Conservation (phyloP, 1,140 invertebrate genomes). For the fruit fly (Drosophila melanogaster) region Release_6_plus_ISO1_MT NT_037436.4:18656501-18657000, state of each 20-base stretch:
- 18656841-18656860: neutral
- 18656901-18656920: too few species aligned
- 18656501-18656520: constrained; percentile 76
- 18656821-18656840: constrained; percentile 24
- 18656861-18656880: too few species aligned
- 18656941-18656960: too few species aligned
- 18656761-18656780: constrained; percentile 80
- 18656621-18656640: constrained; percentile 47
- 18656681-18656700: constrained; percentile 12
- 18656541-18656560: constrained; percentile 61
- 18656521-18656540: constrained; percentile 33
- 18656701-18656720: constrained; percentile 6
- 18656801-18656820: constrained; percentile 36
- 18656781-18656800: constrained; percentile 69
- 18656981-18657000: too few species aligned
- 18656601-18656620: constrained; percentile 25
- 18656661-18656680: constrained; percentile 27
- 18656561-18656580: constrained; percentile 81
- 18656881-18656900: constrained; percentile 6
- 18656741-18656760: constrained; percentile 63
- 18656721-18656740: constrained; percentile 24
- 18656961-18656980: too few species aligned
- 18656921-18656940: too few species aligned
- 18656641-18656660: constrained; percentile 50
- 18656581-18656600: constrained; percentile 35